These are phyloP conservation scores for Acrobasis suavella DNA, from an alignment of 2,888 invertebrate genomes.

Conservation along the genomic window DNA sequence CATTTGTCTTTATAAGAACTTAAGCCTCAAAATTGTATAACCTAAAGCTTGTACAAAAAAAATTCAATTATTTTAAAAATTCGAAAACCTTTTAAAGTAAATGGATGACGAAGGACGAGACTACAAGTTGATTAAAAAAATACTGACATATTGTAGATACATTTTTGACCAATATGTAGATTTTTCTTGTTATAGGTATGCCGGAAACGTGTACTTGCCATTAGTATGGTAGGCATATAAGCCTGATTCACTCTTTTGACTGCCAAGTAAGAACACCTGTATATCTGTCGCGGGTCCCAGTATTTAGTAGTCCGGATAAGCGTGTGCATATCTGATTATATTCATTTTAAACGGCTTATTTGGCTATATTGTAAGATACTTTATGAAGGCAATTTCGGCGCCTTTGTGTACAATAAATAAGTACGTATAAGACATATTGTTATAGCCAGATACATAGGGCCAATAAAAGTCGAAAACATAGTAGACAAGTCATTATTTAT, in stretches of 20 bases:
- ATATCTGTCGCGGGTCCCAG: constrained; percentile 32
- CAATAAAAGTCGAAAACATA: no score
- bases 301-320: constrained; percentile 29
- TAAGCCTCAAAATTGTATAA: no score
- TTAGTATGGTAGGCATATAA: constrained; percentile 55
- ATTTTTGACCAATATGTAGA: no score
- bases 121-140: no score
- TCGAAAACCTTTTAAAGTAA: no score
- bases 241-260: constrained; percentile 51
- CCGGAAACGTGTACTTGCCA: constrained; percentile 58
- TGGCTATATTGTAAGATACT: neutral
- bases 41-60: no score
- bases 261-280: constrained; percentile 49
- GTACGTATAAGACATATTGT: neutral
- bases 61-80: no score
- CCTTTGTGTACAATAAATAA: neutral
- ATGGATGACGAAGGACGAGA: no score
- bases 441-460: no score
- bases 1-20: no score
- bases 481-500: no score
- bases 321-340: constrained; percentile 24
- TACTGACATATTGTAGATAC: no score
- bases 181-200: constrained; percentile 36
- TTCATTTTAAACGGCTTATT: constrained; percentile 20
- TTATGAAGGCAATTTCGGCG: neutral